Evolutionary conservation across 2,113 vertebrate species (phyloP).

Genomic region (Pseudorectes ferrugineus): DNA sequence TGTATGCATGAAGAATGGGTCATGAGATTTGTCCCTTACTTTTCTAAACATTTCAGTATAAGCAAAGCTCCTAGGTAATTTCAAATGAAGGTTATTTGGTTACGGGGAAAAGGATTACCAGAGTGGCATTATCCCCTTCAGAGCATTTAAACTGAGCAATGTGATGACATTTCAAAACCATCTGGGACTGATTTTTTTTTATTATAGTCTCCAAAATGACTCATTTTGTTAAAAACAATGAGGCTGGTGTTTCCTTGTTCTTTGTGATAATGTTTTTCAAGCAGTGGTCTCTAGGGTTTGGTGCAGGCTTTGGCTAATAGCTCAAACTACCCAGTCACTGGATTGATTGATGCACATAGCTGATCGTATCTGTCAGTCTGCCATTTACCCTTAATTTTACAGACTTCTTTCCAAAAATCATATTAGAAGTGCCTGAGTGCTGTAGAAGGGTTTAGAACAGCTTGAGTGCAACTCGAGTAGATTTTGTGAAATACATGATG

Average conservation of each 20-base stretch:
- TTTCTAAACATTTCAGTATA: background rate
- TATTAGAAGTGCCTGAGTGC: background rate
- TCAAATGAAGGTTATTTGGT: background rate
- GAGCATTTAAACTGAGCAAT: background rate
- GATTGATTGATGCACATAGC: background rate
- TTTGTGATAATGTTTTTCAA: background rate
- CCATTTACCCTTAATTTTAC: background rate
- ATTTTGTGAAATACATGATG: background rate
- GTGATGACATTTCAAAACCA: slow-evolving; percentile 5
- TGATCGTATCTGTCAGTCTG: background rate
- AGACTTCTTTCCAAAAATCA: background rate
- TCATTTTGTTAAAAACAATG: background rate
- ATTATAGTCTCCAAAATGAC: background rate
- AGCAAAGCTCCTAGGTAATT: background rate
- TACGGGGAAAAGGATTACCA: background rate
- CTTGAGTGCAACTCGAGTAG: background rate
- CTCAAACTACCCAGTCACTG: background rate
- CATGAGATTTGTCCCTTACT: background rate
- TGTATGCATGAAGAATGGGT: background rate
- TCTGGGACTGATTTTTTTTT: background rate
- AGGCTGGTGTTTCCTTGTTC: background rate
- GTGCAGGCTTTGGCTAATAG: background rate
- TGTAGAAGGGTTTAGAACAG: background rate
- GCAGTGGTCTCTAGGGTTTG: background rate
- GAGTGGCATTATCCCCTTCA: background rate